phyloP scores from a whole-genome alignment of 1,140 invertebrate genomes.

The Penaeus vannamei region DNA sequence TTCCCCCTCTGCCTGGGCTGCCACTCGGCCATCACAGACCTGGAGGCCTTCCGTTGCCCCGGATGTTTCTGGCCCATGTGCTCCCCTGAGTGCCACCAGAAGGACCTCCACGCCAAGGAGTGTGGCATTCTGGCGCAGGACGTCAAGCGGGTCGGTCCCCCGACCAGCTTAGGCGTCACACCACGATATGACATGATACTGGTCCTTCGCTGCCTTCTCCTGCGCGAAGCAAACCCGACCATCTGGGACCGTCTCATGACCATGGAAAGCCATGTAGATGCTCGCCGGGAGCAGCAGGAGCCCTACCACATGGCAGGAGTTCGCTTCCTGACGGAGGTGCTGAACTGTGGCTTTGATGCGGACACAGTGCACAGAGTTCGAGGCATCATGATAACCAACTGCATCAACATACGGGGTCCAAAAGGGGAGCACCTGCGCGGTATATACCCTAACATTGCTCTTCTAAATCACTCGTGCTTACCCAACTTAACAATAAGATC shows the following conservation, averaged over 20 bases:
- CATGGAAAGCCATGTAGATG: constrained; percentile 61
- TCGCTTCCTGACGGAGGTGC: constrained; percentile 40
- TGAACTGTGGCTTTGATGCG: constrained; percentile 37
- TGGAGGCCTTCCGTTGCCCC: constrained; percentile 73
- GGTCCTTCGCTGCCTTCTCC: constrained; percentile 53
- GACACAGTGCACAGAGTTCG: constrained; percentile 39
- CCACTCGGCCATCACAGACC: constrained; percentile 39
- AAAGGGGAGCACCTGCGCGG: constrained; percentile 31
- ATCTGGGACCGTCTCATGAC: constrained; percentile 46
- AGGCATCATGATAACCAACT: constrained; percentile 55
- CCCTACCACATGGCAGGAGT: constrained; percentile 16
- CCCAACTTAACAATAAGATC: constrained; percentile 50
- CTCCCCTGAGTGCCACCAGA: constrained; percentile 31
- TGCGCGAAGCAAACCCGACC: constrained; percentile 42
- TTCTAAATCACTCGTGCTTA: constrained; percentile 52
- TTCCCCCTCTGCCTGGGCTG: constrained; percentile 55
- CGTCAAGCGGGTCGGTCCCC: constrained; percentile 20
- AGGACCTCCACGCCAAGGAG: constrained; percentile 39
- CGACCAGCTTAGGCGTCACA: not conserved
- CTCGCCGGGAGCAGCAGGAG: constrained; percentile 43
- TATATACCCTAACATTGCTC: constrained; percentile 40
- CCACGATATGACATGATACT: constrained; percentile 62
- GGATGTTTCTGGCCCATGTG: constrained; percentile 86
- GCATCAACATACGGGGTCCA: constrained; percentile 45
- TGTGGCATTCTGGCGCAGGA: constrained; percentile 41